Conservation (phyloP, 2,888 invertebrate genomes). For the Hypena proboscidalis region DNA sequence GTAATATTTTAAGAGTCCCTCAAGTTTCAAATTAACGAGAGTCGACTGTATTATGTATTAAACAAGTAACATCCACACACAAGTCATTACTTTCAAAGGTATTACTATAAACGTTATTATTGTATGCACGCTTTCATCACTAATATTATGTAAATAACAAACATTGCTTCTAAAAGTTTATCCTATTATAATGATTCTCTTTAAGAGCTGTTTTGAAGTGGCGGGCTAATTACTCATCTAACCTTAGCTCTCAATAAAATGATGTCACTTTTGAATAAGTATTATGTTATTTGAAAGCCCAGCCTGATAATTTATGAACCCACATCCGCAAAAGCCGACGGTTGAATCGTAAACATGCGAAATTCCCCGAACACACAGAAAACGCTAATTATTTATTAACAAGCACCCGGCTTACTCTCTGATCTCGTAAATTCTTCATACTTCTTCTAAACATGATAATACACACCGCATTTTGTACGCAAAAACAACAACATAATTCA, state of each 20-base stretch:
- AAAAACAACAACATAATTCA: background rate
- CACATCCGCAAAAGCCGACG: slow-evolving; percentile 2
- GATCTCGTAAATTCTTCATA: slow-evolving; percentile 13
- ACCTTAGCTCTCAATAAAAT: background rate
- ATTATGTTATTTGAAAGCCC: slow-evolving; percentile 2
- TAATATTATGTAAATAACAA: background rate
- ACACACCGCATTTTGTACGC: slow-evolving; percentile 2
- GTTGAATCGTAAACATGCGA: slow-evolving; percentile 12
- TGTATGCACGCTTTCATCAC: too few species aligned
- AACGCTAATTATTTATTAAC: slow-evolving; percentile 14
- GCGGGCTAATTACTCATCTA: background rate
- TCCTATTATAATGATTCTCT: too few species aligned
- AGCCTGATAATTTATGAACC: slow-evolving; percentile 8
- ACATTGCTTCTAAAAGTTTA: background rate
- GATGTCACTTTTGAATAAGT: background rate
- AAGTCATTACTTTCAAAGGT: too few species aligned
- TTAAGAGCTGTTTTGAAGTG: too few species aligned
- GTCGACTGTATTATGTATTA: too few species aligned
- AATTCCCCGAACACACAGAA: slow-evolving; percentile 8
- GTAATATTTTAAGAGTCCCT: too few species aligned
- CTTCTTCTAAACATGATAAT: slow-evolving; percentile 6
- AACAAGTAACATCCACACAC: too few species aligned
- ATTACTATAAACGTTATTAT: too few species aligned
- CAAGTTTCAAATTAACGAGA: too few species aligned
- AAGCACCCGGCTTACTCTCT: slow-evolving; percentile 10